phyloP scores from a whole-genome alignment of 2,888 invertebrate species.

The Coleophora deauratella region DNA sequence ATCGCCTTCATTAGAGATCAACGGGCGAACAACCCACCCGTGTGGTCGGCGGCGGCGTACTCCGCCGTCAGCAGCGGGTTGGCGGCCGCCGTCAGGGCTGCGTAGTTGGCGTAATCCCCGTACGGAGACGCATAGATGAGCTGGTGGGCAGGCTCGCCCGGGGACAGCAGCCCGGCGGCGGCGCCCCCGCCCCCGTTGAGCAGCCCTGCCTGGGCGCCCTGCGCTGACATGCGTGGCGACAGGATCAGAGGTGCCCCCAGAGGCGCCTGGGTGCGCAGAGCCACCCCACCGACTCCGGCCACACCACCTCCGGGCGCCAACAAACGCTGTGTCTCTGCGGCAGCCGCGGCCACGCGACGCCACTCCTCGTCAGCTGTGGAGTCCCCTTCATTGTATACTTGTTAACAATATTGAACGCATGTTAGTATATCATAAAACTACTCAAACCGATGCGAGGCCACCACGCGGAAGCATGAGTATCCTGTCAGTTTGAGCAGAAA shows the following conservation, averaged over 20 bases:
- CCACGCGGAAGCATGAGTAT: conserved; percentile 11
- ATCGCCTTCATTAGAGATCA: conserved; percentile 26
- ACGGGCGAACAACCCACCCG: conserved; percentile 88
- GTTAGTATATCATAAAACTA: conserved; percentile 7
- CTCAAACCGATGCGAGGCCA: conserved; percentile 12
- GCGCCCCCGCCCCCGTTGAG: conserved; percentile 68
- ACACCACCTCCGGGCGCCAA: conserved; percentile 70
- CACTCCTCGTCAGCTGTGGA: conserved; percentile 88
- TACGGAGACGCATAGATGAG: conserved; percentile 91
- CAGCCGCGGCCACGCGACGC: conserved; percentile 87
- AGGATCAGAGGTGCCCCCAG: conserved; percentile 94
- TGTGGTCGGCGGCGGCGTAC: conserved; percentile 90
- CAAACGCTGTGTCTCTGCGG: conserved; percentile 86
- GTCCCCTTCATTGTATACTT: conserved; percentile 57
- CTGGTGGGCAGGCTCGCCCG: conserved; percentile 82
- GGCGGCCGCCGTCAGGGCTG: conserved; percentile 83
- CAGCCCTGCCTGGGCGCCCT: conserved; percentile 81
- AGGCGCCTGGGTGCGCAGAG: conserved; percentile 81
- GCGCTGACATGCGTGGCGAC: conserved; percentile 91
- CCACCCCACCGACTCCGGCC: conserved; percentile 74
- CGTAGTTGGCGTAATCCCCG: conserved; percentile 92
- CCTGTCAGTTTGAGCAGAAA: conserved; percentile 17
- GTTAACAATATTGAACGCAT: neutral
- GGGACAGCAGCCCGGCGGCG: conserved; percentile 62
- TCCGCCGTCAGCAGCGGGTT: conserved; percentile 87